These are phyloP conservation scores for Semotilus atromaculatus DNA, from an alignment of 2,797 vertebrate species.

Conservation along the genomic window DNA sequence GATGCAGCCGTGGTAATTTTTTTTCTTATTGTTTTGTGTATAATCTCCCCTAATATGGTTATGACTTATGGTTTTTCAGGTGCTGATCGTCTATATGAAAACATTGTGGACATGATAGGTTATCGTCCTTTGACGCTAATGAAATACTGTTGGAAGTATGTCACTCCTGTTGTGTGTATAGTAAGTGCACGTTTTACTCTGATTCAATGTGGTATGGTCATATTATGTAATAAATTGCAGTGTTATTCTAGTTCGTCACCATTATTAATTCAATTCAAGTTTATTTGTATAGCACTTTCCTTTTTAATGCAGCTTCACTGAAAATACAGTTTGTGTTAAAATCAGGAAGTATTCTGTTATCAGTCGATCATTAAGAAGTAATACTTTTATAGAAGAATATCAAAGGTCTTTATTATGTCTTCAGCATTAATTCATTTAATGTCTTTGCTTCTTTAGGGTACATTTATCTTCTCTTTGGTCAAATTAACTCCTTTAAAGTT, in stretches of 20 bases:
- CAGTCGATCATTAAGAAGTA: neutral
- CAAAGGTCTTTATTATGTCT: neutral
- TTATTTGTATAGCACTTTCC: neutral
- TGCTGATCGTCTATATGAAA: conserved; percentile 75
- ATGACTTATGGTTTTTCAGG: conserved; percentile 63
- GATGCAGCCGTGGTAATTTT: neutral
- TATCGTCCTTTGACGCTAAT: conserved; percentile 75
- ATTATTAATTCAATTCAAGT: neutral
- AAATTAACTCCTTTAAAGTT: conserved; percentile 81
- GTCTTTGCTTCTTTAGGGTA: conserved; percentile 67
- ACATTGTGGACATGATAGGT: conserved; percentile 82
- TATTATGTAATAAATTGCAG: neutral
- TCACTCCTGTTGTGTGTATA: conserved; percentile 77
- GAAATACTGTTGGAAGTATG: conserved; percentile 79
- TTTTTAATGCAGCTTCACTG: neutral
- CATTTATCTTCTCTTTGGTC: conserved; percentile 79
- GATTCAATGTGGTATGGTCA: neutral
- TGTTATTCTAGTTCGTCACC: neutral
- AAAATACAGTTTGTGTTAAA: neutral
- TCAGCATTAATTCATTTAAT: neutral
- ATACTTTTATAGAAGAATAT: neutral
- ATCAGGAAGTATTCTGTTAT: neutral
- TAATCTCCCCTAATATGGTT: neutral
- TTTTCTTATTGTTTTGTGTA: neutral
- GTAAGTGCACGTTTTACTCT: conserved; percentile 69